Percentiles rank a stretch among this genome's conserved stretches.
Conservation (phyloP, 2,888 invertebrate genomes). For the Epistrophella euchroma region DNA sequence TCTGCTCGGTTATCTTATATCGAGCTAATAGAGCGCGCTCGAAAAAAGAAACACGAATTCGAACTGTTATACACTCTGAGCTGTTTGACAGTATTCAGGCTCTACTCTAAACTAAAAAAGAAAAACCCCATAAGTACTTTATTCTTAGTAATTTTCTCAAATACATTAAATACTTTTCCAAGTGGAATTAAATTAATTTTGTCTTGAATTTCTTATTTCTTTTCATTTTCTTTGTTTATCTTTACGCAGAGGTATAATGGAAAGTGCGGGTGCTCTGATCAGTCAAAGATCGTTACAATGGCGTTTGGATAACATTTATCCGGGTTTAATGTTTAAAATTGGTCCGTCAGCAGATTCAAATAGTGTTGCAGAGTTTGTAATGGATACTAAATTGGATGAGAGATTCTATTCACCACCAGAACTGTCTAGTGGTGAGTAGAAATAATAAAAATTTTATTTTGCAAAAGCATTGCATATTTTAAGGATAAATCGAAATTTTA, state of each 20-base stretch:
- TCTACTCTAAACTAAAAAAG: too few relatives aligned
- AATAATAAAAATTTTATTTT: not conserved
- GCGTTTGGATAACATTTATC: slow-evolving; percentile 90
- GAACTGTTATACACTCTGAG: too few relatives aligned
- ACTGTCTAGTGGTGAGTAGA: slow-evolving; percentile 80
- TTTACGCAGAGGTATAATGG: slow-evolving; percentile 86
- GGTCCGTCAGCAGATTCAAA: slow-evolving; percentile 89
- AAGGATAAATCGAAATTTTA: slow-evolving; percentile 13
- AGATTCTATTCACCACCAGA: slow-evolving; percentile 83
- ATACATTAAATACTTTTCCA: too few relatives aligned
- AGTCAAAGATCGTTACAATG: slow-evolving; percentile 90
- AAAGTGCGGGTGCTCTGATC: slow-evolving; percentile 88
- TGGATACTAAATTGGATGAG: slow-evolving; percentile 86
- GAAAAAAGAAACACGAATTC: too few relatives aligned
- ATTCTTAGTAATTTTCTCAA: too few relatives aligned
- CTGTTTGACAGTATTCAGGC: too few relatives aligned
- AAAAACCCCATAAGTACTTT: too few relatives aligned
- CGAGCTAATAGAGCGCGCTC: too few relatives aligned
- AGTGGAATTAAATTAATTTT: too few relatives aligned
- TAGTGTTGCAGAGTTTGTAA: slow-evolving; percentile 90
- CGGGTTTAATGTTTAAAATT: slow-evolving; percentile 90
- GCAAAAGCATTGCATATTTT: slow-evolving; percentile 43
- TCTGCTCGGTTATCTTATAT: too few relatives aligned
- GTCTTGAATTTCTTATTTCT: too few relatives aligned
- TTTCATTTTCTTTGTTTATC: too few relatives aligned